Base-by-base conservation (phyloP, 1,140 invertebrate genomes). In the Parasteatoda tepidariorum region DNA sequence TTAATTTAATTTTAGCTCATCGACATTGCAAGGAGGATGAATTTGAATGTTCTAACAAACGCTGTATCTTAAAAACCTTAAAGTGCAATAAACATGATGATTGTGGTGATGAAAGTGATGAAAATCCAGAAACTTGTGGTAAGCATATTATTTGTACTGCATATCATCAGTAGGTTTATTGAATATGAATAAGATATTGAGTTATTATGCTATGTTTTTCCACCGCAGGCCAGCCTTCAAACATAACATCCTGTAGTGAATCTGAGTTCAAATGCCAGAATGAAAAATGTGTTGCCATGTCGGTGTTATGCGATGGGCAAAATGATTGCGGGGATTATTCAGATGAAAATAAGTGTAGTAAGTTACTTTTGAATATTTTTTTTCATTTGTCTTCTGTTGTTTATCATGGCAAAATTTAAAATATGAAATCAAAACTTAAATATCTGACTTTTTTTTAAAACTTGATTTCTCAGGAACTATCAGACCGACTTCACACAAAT, bases 301-400 rank as follows among this genome's bases (percentile, higher is more conserved):
- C 90, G n/a, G 87, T 92, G 22, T 85, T 93, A 1, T 96, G 95
- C 88, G 92, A 97, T 88, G 92, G 93, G 1, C 89, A 92, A 66
- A 91, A 93, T 87, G 93, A 96, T 88, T 96, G 95, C 88, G 91
- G 90, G 0, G 94, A 95, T 87, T 92, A 89, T 78, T 92, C 91
- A 54, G 94, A 95, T 86, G 93, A 94, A 89, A 88, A 88, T n/a
- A 87, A 87, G 74, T 93, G 92, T 87, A 88, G 91, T 92, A 89
- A 89, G 91, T 89, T 48, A 3, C 15, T 83, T 33, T 76, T 61
- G 1, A 22, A 55, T 74, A n/a, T n/a, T n/a, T 57, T 57, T 5
- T 57, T 7, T 7, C 66, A 62, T 82, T 84, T 61, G 76, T 9
- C 7, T 48, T 48, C 18, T 48, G 18, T 48, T 48, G 41, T 48